Conservation (phyloP, 2,113 vertebrate species). For the Ursus arctos region DNA sequence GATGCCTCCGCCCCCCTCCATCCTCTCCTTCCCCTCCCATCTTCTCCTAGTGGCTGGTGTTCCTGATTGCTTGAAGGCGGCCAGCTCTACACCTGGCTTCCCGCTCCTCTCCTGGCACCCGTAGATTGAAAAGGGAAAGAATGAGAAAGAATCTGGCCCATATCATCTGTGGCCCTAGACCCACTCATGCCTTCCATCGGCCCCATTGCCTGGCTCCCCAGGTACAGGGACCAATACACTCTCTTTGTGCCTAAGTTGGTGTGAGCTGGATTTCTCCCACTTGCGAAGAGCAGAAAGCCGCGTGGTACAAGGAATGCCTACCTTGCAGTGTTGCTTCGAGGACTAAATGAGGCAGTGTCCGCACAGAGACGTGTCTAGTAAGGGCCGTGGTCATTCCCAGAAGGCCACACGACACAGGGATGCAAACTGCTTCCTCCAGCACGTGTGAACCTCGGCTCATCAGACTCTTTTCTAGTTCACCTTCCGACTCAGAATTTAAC, state of each 20-base stretch:
- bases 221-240: neutral
- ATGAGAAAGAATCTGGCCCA: neutral
- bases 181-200: neutral
- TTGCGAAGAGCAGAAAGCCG: constrained; percentile 21
- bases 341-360: constrained; percentile 15
- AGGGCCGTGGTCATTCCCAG: neutral
- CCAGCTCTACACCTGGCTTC: neutral
- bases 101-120: neutral
- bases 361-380: neutral
- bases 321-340: neutral
- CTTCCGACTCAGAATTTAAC: constrained; percentile 21
- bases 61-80: neutral
- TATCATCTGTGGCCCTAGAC: neutral
- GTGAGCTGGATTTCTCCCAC: neutral
- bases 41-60: neutral
- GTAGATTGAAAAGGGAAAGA: neutral
- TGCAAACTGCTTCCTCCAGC: neutral
- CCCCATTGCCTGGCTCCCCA: neutral
- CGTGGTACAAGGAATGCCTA: neutral
- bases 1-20: neutral
- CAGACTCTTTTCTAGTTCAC: neutral
- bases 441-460: neutral
- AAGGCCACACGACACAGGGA: neutral
- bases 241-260: neutral
- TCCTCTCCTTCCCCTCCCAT: no score